Percentiles rank a stretch among this genome's conserved stretches.
phyloP scores from a whole-genome alignment of 2,888 invertebrate genomes.

The Harmothoe impar region DNA sequence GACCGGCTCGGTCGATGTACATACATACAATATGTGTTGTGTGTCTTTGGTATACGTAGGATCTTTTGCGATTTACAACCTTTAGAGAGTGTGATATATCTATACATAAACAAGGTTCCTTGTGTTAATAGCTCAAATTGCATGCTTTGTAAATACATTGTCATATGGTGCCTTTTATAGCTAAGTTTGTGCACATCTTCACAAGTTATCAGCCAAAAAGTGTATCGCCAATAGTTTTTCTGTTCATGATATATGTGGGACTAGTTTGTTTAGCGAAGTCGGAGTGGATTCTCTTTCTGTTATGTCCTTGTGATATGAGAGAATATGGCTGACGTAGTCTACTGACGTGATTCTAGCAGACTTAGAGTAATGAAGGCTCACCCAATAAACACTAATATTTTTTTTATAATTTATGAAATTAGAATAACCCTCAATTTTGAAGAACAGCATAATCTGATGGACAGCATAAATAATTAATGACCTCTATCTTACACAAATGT shows the following conservation, averaged over 20 bases:
- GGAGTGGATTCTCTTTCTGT: slow-evolving; percentile 18
- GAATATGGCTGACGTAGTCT: too few relatives aligned
- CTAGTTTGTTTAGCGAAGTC: background rate
- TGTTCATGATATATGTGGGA: background rate
- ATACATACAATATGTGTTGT: slow-evolving; percentile 6
- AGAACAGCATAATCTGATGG: too few relatives aligned
- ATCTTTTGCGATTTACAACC: slow-evolving; percentile 12
- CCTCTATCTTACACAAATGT: too few relatives aligned
- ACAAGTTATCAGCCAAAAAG: slow-evolving; percentile 32
- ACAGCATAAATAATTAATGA: too few relatives aligned
- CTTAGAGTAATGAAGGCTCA: background rate
- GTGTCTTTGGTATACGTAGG: background rate
- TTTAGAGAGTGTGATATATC: slow-evolving; percentile 38
- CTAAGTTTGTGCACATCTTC: slow-evolving; percentile 55
- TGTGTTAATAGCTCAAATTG: slow-evolving; percentile 48
- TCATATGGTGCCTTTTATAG: slow-evolving; percentile 59
- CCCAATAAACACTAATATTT: background rate
- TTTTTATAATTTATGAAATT: too few relatives aligned
- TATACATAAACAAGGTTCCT: slow-evolving; percentile 18
- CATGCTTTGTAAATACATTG: slow-evolving; percentile 44
- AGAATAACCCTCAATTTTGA: too few relatives aligned
- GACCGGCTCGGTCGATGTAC: background rate
- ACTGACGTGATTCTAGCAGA: too few relatives aligned
- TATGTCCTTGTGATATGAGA: background rate
- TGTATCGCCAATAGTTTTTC: background rate